A percentile compares a stretch with the other conserved stretches of the same genome.
phyloP scores from a whole-genome alignment of 2,797 vertebrate genomes.

The Chanos chanos region DNA sequence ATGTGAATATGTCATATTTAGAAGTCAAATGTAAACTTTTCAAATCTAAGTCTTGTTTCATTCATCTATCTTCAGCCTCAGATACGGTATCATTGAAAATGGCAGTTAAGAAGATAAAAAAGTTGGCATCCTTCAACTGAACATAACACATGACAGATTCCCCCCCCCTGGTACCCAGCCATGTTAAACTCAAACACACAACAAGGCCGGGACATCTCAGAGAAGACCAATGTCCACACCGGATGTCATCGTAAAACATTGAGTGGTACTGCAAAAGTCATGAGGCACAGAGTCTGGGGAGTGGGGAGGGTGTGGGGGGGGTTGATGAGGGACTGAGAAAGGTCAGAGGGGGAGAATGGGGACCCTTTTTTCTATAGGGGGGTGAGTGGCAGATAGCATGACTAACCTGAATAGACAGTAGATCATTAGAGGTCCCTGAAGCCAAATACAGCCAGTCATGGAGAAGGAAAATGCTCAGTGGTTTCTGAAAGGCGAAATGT shows the following conservation, averaged over 20 bases:
- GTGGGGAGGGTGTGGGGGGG: constrained; percentile 4
- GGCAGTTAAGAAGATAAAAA: no score
- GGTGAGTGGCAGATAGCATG: constrained; percentile 41
- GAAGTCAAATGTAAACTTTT: no score
- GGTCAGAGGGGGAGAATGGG: not conserved
- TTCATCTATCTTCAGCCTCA: no score
- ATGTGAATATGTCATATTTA: no score
- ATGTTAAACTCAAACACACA: constrained; percentile 37
- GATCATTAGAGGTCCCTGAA: constrained; percentile 50
- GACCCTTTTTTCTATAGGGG: constrained; percentile 8
- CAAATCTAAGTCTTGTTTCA: no score
- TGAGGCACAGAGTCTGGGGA: constrained; percentile 17
- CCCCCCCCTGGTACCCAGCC: no score
- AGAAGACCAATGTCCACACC: no score
- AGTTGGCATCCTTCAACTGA: no score
- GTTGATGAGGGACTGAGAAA: constrained; percentile 6
- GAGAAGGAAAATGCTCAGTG: constrained; percentile 41
- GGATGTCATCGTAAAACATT: no score
- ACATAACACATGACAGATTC: no score
- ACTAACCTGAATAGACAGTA: constrained; percentile 56
- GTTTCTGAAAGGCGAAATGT: constrained; percentile 46
- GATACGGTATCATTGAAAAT: no score
- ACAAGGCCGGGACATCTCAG: no score
- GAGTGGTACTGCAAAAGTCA: not conserved
- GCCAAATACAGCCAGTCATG: constrained; percentile 34